Conservation (phyloP, 2,888 invertebrate genomes). For the Eurois occulta region DNA sequence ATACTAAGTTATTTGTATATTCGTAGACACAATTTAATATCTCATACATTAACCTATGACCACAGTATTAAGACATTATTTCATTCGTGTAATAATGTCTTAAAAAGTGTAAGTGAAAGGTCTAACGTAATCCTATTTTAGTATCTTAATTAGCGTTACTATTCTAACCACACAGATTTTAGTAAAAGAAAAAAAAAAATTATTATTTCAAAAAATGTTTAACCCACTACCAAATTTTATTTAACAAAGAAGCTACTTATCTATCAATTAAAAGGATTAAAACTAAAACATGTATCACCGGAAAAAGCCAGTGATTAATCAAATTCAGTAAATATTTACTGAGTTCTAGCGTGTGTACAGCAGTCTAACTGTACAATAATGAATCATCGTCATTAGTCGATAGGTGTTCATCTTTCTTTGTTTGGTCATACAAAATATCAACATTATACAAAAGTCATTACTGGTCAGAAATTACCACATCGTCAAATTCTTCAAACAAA, state of each 20-base stretch:
- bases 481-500: not conserved
- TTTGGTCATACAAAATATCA: not conserved
- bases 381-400: not conserved
- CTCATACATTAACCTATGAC: not conserved
- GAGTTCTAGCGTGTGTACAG: not conserved
- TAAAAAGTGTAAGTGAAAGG: too few species aligned
- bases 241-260: not conserved
- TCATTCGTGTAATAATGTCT: too few species aligned
- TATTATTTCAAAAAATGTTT: not conserved
- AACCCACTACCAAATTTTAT: slow-evolving; percentile 43
- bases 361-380: slow-evolving; percentile 27
- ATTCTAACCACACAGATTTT: slow-evolving; percentile 34
- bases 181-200: slow-evolving; percentile 8
- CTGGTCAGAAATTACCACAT: not conserved
- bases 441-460: not conserved
- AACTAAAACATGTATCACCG: not conserved
- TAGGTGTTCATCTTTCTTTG: too few species aligned
- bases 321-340: not conserved
- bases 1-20: not conserved
- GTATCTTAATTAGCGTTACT: slow-evolving; percentile 18
- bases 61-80: slow-evolving; percentile 1
- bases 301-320: not conserved
- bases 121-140: slow-evolving; percentile 5
- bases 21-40: slow-evolving; percentile 2
- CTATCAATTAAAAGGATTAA: not conserved